Evolutionary conservation across 2,888 invertebrate genomes (phyloP).

Genomic region (Ormyrus pomaceus): DNA sequence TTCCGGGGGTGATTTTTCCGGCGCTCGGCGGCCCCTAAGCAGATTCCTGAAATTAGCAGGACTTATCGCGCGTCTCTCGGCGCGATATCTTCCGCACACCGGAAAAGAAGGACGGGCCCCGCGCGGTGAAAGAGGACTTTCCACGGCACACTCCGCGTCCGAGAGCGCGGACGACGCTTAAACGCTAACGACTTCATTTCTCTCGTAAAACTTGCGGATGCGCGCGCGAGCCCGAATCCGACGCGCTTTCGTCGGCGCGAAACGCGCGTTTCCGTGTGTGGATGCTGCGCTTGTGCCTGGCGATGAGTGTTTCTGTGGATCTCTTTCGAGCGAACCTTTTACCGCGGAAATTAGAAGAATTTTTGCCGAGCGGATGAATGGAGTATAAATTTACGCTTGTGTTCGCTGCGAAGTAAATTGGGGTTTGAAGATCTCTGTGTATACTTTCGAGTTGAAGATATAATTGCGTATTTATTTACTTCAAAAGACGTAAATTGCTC

Average conservation of each 20-base stretch:
- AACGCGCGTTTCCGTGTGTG: background rate
- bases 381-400: too few relatives aligned
- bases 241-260: constrained; percentile 4
- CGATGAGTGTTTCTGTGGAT: background rate
- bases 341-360: too few relatives aligned
- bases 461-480: too few relatives aligned
- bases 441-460: too few relatives aligned
- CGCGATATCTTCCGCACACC: background rate
- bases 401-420: too few relatives aligned
- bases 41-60: constrained; percentile 44
- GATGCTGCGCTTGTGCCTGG: too few relatives aligned
- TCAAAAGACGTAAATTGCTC: too few relatives aligned
- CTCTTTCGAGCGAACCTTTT: too few relatives aligned
- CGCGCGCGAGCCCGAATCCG: background rate
- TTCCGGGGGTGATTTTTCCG: constrained; percentile 23
- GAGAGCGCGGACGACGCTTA: background rate
- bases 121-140: background rate
- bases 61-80: constrained; percentile 12
- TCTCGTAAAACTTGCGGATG: constrained; percentile 40
- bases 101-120: background rate
- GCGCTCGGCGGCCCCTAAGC: background rate
- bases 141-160: background rate
- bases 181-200: constrained; percentile 52
- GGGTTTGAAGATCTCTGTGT: too few relatives aligned
- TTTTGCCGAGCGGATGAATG: too few relatives aligned